Evolutionary conservation across 1,140 invertebrate species (phyloP).

Genomic region (Tetramorium parvispinum): DNA sequence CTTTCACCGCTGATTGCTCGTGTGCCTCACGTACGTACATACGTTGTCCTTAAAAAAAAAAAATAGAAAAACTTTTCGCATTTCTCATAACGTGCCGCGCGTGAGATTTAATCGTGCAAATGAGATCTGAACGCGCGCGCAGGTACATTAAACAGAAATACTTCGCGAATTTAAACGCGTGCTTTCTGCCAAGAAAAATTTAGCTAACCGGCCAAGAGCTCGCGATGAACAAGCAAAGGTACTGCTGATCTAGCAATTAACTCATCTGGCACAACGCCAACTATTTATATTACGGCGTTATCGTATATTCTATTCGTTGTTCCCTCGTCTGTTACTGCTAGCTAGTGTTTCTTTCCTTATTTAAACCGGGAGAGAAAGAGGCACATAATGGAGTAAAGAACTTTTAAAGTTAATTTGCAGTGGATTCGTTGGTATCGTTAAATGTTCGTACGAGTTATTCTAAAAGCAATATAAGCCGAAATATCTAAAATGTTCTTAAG

Average conservation of each 20-base stretch:
- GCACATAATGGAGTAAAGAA: background rate
- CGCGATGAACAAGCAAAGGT: conserved; percentile 61
- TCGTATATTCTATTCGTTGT: conserved; percentile 58
- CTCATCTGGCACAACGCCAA: conserved; percentile 65
- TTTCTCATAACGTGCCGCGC: conserved; percentile 50
- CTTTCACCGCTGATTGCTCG: conserved; percentile 14
- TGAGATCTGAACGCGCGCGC: conserved; percentile 62
- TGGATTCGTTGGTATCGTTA: background rate
- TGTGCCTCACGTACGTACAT: background rate
- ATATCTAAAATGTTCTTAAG: conserved; percentile 14
- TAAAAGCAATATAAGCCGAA: background rate
- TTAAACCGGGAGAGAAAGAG: background rate
- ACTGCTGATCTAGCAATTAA: conserved; percentile 74
- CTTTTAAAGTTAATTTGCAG: conserved; percentile 12
- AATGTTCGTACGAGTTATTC: background rate
- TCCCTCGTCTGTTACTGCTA: background rate
- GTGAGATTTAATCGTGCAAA: conserved; percentile 70
- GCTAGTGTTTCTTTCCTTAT: background rate
- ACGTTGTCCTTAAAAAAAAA: conserved; percentile 25
- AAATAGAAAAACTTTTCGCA: conserved; percentile 12
- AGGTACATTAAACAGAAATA: conserved; percentile 68
- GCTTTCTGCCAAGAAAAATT: conserved; percentile 73
- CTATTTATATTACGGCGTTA: conserved; percentile 73
- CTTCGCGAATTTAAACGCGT: conserved; percentile 54
- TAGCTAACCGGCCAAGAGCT: conserved; percentile 44